Evolutionary conservation across 2,113 vertebrate genomes (phyloP).

Genomic region (Tychaedon coryphoeus): DNA sequence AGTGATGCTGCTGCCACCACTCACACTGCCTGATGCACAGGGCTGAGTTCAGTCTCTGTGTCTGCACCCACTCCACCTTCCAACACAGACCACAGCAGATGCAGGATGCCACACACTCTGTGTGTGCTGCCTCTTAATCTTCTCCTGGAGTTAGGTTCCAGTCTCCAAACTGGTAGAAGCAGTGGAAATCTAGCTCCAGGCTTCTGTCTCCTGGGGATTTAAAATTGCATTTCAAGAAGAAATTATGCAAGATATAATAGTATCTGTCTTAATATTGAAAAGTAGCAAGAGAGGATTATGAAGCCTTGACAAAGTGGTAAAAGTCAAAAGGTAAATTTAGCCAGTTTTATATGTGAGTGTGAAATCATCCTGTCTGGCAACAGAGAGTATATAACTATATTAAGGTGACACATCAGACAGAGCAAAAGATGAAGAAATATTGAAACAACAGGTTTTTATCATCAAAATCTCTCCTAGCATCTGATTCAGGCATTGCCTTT

Average conservation of each 20-base stretch:
- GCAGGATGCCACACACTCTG: not conserved
- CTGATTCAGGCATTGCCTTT: not conserved
- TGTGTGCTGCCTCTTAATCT: not conserved
- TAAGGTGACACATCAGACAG: not conserved
- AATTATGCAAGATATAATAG: not conserved
- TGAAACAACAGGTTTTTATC: not conserved
- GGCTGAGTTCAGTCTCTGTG: not conserved
- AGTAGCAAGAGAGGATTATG: not conserved
- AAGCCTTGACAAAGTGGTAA: not conserved
- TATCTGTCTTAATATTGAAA: not conserved
- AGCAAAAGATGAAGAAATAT: not conserved
- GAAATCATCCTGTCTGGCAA: not conserved
- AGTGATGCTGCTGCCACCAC: accelerated
- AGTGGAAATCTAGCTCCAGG: not conserved
- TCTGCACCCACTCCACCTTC: not conserved
- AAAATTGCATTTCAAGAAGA: not conserved
- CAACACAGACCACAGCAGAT: not conserved
- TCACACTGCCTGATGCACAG: accelerated
- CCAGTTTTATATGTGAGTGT: not conserved
- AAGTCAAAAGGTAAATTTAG: not conserved
- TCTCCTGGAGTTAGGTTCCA: not conserved
- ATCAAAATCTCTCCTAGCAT: not conserved
- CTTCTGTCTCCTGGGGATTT: not conserved
- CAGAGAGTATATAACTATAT: not conserved
- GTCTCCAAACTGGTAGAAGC: not conserved